Evolutionary conservation across 2,113 vertebrate species (phyloP).

Genomic region (Albula glossodonta): DNA sequence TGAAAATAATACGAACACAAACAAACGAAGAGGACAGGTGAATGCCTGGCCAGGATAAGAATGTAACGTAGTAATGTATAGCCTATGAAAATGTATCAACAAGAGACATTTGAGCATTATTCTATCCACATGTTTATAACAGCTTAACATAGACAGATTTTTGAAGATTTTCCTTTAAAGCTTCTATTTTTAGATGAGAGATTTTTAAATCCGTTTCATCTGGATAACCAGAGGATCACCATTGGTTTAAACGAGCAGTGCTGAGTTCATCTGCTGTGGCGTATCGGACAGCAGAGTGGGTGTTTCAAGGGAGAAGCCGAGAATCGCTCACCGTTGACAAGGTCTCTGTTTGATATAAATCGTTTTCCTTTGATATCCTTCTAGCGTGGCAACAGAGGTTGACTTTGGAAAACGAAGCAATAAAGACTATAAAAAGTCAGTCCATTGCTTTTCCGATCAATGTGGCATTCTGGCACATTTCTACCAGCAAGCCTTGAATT

Average conservation of each 20-base stretch:
- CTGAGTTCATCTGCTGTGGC: slow-evolving; percentile 6
- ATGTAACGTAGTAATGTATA: too few relatives aligned
- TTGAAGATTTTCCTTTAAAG: neutral
- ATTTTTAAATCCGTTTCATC: slow-evolving; percentile 43
- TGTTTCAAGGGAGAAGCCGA: slow-evolving; percentile 56
- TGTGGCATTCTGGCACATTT: neutral
- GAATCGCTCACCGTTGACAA: slow-evolving; percentile 57
- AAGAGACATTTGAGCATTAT: slow-evolving; percentile 60
- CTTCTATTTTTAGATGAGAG: slow-evolving; percentile 23
- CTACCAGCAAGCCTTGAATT: too few relatives aligned
- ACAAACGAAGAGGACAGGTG: too few relatives aligned
- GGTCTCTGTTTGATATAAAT: slow-evolving; percentile 59
- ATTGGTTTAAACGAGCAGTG: slow-evolving; percentile 42
- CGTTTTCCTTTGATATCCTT: slow-evolving; percentile 60
- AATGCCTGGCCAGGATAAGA: too few relatives aligned
- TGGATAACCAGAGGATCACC: slow-evolving; percentile 41
- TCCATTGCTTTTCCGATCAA: slow-evolving; percentile 26
- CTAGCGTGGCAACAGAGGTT: slow-evolving; percentile 45
- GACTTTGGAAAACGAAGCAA: slow-evolving; percentile 50
- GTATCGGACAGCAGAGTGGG: slow-evolving; percentile 56
- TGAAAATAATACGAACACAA: too few relatives aligned
- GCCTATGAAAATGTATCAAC: neutral
- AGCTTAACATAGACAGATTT: slow-evolving; percentile 60
- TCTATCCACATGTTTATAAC: slow-evolving; percentile 70
- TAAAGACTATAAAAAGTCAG: slow-evolving; percentile 42